phyloP scores from a whole-genome alignment of 1,140 invertebrate species.

The Drosophila parabipectinata region DNA sequence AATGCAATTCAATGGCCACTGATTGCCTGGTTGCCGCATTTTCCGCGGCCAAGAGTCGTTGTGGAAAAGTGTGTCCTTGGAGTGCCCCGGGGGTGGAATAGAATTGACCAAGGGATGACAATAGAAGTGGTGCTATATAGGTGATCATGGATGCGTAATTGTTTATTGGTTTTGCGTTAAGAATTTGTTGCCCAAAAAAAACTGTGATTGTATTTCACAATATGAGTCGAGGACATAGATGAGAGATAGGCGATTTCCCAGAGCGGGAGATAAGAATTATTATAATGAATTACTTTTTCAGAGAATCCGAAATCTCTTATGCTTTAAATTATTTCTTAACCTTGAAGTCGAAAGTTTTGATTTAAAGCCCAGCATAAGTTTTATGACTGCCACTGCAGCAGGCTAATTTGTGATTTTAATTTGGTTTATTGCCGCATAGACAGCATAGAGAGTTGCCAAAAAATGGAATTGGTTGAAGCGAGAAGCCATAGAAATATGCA shows the following conservation, averaged over 20 bases:
- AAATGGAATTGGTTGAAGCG: not conserved
- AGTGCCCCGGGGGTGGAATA: conserved; percentile 21
- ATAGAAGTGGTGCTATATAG: conserved; percentile 13
- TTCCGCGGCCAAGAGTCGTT: conserved; percentile 19
- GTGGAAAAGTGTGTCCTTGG: conserved; percentile 13
- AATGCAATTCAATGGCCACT: conserved; percentile 61
- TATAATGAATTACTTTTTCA: not conserved
- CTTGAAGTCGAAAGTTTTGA: conserved; percentile 5
- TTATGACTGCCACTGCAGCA: conserved; percentile 57
- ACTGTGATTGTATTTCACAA: conserved; percentile 31
- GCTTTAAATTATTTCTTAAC: not conserved
- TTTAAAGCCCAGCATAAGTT: conserved; percentile 4
- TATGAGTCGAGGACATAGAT: not conserved
- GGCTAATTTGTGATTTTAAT: conserved; percentile 77
- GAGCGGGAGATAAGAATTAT: too few species aligned
- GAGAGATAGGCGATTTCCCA: not conserved
- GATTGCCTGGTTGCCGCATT: conserved; percentile 53
- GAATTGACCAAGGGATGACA: conserved; percentile 23
- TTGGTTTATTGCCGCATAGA: conserved; percentile 76
- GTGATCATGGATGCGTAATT: conserved; percentile 51
- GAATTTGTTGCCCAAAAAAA: conserved; percentile 39
- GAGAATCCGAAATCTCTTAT: not conserved
- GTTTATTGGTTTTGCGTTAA: conserved; percentile 52
- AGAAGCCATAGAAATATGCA: conserved; percentile 40
- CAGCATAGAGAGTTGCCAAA: conserved; percentile 59